A percentile compares a stretch with the other conserved stretches of the same genome.
Evolutionary conservation across 2,888 invertebrate species (phyloP).

Genomic region (Lypha dubia): DNA sequence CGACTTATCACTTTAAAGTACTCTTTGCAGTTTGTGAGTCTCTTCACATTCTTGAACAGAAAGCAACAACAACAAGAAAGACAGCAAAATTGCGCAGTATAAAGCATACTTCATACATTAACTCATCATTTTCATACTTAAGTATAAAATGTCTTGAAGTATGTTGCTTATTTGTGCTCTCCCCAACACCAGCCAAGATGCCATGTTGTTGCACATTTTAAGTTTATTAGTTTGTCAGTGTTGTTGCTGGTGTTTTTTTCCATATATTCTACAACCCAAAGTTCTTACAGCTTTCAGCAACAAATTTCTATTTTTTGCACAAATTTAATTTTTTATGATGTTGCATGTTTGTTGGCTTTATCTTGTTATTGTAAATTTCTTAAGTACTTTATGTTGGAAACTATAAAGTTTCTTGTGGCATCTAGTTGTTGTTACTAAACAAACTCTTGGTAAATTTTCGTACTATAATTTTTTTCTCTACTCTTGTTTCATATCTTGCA

Average conservation of each 20-base stretch:
- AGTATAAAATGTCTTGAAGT: conserved; percentile 49
- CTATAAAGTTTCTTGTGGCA: conserved; percentile 61
- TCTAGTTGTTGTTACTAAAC: conserved; percentile 20
- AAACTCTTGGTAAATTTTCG: conserved; percentile 31
- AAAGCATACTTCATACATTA: conserved; percentile 61
- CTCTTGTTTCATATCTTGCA: conserved; percentile 3
- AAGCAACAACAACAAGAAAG: background rate
- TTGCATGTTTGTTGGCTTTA: conserved; percentile 48
- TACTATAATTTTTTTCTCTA: conserved; percentile 3
- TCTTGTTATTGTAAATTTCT: conserved; percentile 63
- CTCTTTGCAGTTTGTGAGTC: background rate
- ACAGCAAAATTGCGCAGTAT: background rate
- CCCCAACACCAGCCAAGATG: background rate
- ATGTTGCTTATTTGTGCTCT: conserved; percentile 10
- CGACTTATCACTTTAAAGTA: background rate
- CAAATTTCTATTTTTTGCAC: conserved; percentile 3
- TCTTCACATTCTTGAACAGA: background rate
- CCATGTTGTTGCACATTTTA: conserved; percentile 61
- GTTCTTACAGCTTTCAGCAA: conserved; percentile 28
- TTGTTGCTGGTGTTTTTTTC: background rate
- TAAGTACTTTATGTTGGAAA: conserved; percentile 58
- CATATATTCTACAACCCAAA: background rate
- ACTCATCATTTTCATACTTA: conserved; percentile 64
- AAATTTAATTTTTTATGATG: conserved; percentile 7
- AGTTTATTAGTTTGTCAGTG: conserved; percentile 58